Evolutionary conservation across 2,888 invertebrate genomes (phyloP), one percentile per base, ranked within the genome.

Genomic region (Empis livida): DNA sequence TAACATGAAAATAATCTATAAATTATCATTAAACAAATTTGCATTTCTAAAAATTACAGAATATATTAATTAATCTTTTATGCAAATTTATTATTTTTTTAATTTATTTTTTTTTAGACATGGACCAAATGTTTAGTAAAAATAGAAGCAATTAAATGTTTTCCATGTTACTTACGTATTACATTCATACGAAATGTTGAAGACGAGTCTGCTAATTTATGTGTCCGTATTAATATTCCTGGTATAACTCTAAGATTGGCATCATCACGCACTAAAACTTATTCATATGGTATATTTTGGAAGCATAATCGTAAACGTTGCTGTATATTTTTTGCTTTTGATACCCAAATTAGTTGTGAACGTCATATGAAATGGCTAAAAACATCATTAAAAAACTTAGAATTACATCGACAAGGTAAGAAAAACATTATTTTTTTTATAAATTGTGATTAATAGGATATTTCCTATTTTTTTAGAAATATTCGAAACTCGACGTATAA

Each of bases 341-440:
- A 69, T 40, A 62, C 67, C 0, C 63, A 66, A 49, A 50, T 55
- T 3, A 58, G 60, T 10, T 68, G 63, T 49, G 63, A 67, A 4
- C 59, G 59, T 1, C 70, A 70, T 49, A 69, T 69, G 66, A 66
- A 65, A 53, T 69, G 69, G 69, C 58, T 69, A 31, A 65, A 65
- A 17, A 65, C 64, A 51, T 68, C 70, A 0, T 67, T 69, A 2
- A 68, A 65, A 44, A 68, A 67, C 53, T 58, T 69, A 31, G 69
- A 69, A 50, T 43, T 65, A 11, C 63, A 68, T 53, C 58, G 70
- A 1, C 63, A 66, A 52, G 57, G 57, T 58, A 49, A 47, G 47
- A 50, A 15, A 2, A 9, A 16, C 6, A 11, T 15, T 2, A n/a
- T 40, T 40, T 40, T 16, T 40, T 20, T 16, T 40, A n/a, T 5